Evolutionary conservation across 1,140 invertebrate species (phyloP).

Genomic region (Anadara kagoshimensis): DNA sequence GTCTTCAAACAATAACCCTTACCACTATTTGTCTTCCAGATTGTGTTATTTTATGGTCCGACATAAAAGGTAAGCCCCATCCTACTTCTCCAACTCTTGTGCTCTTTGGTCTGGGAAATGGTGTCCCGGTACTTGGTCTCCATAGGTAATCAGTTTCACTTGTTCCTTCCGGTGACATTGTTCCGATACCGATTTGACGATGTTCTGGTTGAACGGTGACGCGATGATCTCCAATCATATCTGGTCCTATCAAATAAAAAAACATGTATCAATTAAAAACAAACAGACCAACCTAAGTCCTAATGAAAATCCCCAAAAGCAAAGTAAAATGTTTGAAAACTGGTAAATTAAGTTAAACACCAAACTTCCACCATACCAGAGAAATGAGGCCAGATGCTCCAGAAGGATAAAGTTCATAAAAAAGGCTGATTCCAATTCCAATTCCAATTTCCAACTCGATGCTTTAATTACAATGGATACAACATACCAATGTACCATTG

Average conservation of each 20-base stretch:
- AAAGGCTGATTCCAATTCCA: too few species aligned
- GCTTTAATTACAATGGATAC: too few species aligned
- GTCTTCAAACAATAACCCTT: constrained; percentile 2
- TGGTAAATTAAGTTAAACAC: too few species aligned
- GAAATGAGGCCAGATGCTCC: too few species aligned
- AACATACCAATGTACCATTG: too few species aligned
- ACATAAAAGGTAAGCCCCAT: constrained; percentile 41
- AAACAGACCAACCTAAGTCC: too few species aligned
- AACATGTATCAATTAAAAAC: too few species aligned
- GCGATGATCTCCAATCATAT: constrained; percentile 46
- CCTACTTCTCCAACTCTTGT: constrained; percentile 51
- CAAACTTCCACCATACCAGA: too few species aligned
- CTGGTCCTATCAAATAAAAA: constrained; percentile 49
- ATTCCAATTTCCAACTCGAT: too few species aligned
- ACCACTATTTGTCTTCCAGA: constrained; percentile 56
- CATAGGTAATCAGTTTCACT: constrained; percentile 54
- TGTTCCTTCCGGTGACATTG: constrained; percentile 43
- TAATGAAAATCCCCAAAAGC: too few species aligned
- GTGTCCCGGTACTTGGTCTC: constrained; percentile 43
- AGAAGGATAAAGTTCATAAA: too few species aligned
- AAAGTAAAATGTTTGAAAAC: too few species aligned
- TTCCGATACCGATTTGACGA: constrained; percentile 49
- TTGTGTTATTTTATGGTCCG: constrained; percentile 33
- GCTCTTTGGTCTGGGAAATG: constrained; percentile 42
- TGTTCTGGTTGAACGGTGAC: constrained; percentile 43